Percentiles rank a stretch among this genome's conserved stretches.
Evolutionary conservation across 2,888 invertebrate species (phyloP).

Genomic region (Drosophila colorata): DNA sequence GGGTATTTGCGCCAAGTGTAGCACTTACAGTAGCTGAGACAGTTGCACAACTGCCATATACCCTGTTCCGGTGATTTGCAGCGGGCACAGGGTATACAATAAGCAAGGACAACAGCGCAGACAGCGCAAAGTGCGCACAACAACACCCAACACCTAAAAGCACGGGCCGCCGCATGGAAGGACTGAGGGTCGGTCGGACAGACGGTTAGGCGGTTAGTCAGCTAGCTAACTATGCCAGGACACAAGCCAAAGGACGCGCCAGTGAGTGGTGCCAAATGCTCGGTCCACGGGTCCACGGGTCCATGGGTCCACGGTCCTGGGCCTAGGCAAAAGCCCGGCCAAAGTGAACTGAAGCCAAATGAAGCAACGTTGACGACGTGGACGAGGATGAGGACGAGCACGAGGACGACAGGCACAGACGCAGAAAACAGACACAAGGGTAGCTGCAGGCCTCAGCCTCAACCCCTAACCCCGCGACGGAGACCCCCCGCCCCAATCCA

Average conservation of each 20-base stretch:
- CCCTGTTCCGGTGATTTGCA: background rate
- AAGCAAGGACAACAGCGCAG: constrained; percentile 36
- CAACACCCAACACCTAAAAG: constrained; percentile 48
- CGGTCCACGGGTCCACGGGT: constrained; percentile 27
- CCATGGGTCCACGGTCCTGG: constrained; percentile 6
- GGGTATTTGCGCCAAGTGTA: too few relatives aligned
- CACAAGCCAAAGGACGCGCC: constrained; percentile 56
- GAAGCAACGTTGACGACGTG: constrained; percentile 45
- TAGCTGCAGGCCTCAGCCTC: constrained; percentile 33
- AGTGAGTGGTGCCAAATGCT: constrained; percentile 65
- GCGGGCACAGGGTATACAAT: too few relatives aligned
- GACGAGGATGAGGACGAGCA: background rate
- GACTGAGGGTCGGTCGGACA: background rate
- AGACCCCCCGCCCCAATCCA: background rate
- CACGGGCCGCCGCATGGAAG: background rate
- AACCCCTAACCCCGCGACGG: constrained; percentile 5
- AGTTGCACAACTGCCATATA: too few relatives aligned
- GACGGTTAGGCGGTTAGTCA: background rate
- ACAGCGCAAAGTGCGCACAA: constrained; percentile 55
- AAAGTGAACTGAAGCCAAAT: constrained; percentile 64
- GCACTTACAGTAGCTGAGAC: too few relatives aligned
- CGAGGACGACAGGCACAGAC: background rate
- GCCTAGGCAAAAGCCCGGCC: constrained; percentile 26
- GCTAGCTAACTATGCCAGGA: constrained; percentile 39
- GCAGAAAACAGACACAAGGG: constrained; percentile 42